Conservation (phyloP, 2,113 vertebrate species). For the Struthio camelus region DNA sequence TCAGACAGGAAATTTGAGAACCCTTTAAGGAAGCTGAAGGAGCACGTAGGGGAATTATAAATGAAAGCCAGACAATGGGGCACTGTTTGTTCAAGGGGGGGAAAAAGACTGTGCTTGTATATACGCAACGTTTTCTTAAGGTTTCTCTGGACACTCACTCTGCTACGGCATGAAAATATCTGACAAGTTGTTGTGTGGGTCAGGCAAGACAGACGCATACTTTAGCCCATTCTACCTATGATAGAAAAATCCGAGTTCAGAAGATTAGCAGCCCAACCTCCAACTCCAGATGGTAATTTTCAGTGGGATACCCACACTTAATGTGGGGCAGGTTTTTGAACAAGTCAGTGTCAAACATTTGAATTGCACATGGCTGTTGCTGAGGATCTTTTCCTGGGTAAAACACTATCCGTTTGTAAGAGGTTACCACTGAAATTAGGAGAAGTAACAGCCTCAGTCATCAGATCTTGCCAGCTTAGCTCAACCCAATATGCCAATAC, state of each 20-base stretch:
- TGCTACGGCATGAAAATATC: not conserved
- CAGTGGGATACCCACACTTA: not conserved
- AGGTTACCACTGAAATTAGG: not conserved
- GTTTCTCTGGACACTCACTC: not conserved
- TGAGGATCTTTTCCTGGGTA: not conserved
- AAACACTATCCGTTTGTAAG: not conserved
- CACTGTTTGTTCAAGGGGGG: not conserved
- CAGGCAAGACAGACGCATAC: not conserved
- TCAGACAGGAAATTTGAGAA: not conserved
- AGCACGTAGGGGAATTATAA: not conserved
- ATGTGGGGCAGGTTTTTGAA: not conserved
- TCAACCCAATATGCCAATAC: not conserved
- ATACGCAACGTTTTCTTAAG: not conserved
- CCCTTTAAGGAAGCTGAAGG: not conserved
- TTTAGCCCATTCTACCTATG: not conserved
- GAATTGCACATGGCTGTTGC: not conserved
- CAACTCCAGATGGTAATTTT: not conserved
- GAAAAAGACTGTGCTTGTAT: not conserved
- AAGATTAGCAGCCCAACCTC: not conserved
- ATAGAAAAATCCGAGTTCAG: not conserved
- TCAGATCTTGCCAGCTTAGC: not conserved
- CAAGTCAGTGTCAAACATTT: fast-evolving
- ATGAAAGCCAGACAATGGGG: slow-evolving; percentile 6
- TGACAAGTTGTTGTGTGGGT: not conserved
- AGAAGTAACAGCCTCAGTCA: not conserved